Evolutionary conservation across 92 coral and sea anemone genomes (phyloP), one percentile per base, ranked within the genome.

Genomic region (Epizoanthus ramosus): DNA sequence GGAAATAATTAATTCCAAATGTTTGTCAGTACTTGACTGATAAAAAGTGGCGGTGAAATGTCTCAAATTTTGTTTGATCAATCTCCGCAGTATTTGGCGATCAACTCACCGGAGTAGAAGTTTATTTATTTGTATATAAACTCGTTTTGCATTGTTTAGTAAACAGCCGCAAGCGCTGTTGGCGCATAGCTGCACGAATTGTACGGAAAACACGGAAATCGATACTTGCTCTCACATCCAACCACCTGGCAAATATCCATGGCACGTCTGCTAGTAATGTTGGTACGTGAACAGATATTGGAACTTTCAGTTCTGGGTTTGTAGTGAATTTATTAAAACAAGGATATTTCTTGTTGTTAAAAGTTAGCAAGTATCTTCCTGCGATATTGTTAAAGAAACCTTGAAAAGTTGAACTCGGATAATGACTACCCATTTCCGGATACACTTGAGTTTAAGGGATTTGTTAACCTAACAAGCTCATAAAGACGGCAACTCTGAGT

Each of bases 371-470:
- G 41, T 67, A 33, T 5, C 8, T 67, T 50, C 54, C 14, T 12
- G 54, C 3, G 14, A 12, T 10, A 10, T 9, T 50, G 54, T 12
- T 47, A 47, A 47, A 47, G 54, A 47, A 8, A 50, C 15, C 15
- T 37, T 37, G 6, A 37, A 37, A 0, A 37, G 6, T 6, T 37
- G 43, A 37, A 37, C 43, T 37, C 6, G 43, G 3, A 37, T 37
- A 37, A 37, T 37, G 43, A 37, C 5, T 1, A 37, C 5, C 43
- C 6, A 37, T 37, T 37, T 37, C 39, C 72, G 47, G 43, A 28
- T 67, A 28, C 39, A 24, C 33, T 41, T 66, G 25, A 28, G 71
- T 66, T 67, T 67, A 67, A 67, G 50, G 31, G 72, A 37, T 67
- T 33, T 67, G 47, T 67, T 41, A 67, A 67, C 72, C n/a, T 67